A percentile compares a stretch with the other conserved stretches of the same genome.
Evolutionary conservation across 2,888 invertebrate species (phyloP).

Genomic region (Ectobius pallidus): DNA sequence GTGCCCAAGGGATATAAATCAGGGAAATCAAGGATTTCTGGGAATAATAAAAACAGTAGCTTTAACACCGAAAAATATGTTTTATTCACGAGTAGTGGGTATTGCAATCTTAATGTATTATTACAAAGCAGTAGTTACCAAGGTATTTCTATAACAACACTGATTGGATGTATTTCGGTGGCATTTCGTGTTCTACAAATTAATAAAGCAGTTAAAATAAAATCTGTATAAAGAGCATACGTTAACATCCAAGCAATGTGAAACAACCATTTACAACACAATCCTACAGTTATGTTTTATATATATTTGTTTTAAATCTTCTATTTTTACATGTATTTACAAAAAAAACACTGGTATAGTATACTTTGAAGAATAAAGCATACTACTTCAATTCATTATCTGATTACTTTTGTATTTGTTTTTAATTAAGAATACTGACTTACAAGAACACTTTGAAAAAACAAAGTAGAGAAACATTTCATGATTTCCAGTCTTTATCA

Average conservation of each 20-base stretch:
- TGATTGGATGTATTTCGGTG: conserved; percentile 15
- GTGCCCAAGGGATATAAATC: too few species aligned
- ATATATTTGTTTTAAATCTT: conserved; percentile 1
- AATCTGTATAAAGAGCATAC: conserved; percentile 29
- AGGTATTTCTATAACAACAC: conserved; percentile 14
- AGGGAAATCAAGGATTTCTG: too few species aligned
- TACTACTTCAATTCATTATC: neutral
- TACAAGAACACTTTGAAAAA: neutral
- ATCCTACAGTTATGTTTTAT: conserved; percentile 19
- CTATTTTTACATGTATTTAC: conserved; percentile 35
- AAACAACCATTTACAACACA: conserved; percentile 31
- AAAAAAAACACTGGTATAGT: conserved; percentile 21
- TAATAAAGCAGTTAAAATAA: conserved; percentile 29
- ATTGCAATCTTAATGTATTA: conserved; percentile 4
- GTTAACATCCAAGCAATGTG: conserved; percentile 21
- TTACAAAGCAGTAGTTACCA: conserved; percentile 15
- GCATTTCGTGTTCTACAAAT: conserved; percentile 12
- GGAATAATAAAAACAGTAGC: neutral
- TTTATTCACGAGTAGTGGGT: conserved; percentile 31
- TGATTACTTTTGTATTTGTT: too few species aligned
- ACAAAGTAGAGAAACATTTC: too few species aligned
- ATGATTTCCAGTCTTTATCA: too few species aligned
- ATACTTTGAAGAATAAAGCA: conserved; percentile 1
- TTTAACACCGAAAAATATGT: conserved; percentile 36
- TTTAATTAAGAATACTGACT: conserved; percentile 14